Base-by-base conservation (phyloP, 2,888 invertebrate species). In the Erpobdella octoculata region DNA sequence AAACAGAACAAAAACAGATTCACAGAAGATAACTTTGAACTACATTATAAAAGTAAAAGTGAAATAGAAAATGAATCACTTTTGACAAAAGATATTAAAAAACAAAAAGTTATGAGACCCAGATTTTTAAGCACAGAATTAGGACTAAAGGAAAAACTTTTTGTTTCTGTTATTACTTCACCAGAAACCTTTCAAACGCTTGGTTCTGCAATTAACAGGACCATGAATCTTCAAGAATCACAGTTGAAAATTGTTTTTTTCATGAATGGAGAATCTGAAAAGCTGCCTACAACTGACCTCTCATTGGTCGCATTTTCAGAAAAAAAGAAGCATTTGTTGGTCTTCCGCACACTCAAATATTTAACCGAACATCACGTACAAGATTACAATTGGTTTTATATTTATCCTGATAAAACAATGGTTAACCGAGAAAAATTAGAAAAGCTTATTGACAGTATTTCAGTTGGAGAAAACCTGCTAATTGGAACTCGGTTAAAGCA, bases 91-190 rank as follows among this genome's bases (percentile, higher is more conserved):
- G n/a, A 53, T 28, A 6, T 53, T 8, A 71, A 46, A 15, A 46
- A 71, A 41, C 12, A 37, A 0, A 74, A 73, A 36, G 76, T 77
- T 5, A 86, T 90, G 70, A 87, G 96, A 1, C 93, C 95, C 0
- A 87, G 95, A 31, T 97, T 93, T 85, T 94, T 93, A 81, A 92
- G 92, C 65, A 93, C 95, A 0, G 97, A 97, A 83, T 87, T 97
- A 71, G 95, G 93, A 25, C 94, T 96, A 78, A 87, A 90, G 74
- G 91, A 92, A 76, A 91, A 92, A 79, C 82, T 95, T 18, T 90
- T 95, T 79, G 88, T 93, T 38, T 93, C 90, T 25, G 89, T 94
- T 46, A 86, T 95, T 79, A 91, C 90, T 25, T 78, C 78, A 4
- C 76, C 75, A 46, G 74, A 77, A 9, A 78, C 80, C 9, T 75